Percentiles rank a stretch among this genome's conserved stretches.
phyloP scores from a whole-genome alignment of 2,113 vertebrate genomes.

The Ciconia stormi region DNA sequence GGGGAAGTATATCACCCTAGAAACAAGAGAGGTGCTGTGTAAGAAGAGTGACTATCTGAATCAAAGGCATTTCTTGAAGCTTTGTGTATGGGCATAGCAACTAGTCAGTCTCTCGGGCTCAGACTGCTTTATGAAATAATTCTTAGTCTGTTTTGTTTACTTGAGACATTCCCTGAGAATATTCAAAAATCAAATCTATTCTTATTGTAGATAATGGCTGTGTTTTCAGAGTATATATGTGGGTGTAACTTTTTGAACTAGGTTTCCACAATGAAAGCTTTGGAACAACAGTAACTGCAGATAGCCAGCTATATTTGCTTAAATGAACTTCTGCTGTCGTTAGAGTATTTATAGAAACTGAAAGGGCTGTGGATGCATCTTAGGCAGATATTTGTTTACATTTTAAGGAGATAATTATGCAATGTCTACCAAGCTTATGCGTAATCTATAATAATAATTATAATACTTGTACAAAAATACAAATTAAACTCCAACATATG shows the following conservation, averaged over 20 bases:
- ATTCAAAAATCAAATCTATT: neutral
- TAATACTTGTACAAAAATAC: neutral
- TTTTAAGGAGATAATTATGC: neutral
- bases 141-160: neutral
- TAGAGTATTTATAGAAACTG: neutral
- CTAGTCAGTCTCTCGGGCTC: neutral
- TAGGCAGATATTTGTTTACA: neutral
- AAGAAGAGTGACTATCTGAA: neutral
- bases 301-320: neutral
- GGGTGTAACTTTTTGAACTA: neutral
- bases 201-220: neutral
- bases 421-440: neutral
- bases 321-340: neutral
- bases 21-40: neutral
- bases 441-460: neutral
- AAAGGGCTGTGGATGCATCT: neutral
- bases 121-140: neutral
- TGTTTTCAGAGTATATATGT: neutral
- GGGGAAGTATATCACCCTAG: neutral
- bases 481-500: neutral
- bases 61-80: neutral
- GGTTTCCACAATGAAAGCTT: neutral
- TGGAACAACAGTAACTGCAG: neutral
- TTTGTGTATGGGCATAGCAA: neutral
- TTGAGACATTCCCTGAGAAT: neutral